Conservation (phyloP, 1,140 invertebrate species). For the Bombus turneri region DNA sequence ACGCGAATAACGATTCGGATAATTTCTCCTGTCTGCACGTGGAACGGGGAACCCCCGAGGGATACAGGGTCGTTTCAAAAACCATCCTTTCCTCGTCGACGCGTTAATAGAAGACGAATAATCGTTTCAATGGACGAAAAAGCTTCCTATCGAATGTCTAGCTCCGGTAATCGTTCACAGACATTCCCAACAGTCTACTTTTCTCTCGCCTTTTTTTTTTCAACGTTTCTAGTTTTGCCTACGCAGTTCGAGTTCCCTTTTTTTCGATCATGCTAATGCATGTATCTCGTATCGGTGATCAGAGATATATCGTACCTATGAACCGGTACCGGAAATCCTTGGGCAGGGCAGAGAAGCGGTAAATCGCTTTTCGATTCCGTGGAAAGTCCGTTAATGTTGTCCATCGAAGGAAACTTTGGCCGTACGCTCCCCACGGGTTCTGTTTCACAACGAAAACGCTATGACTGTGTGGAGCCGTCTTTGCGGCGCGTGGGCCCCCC, state of each 20-base stretch:
- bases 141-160: not conserved
- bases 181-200: not conserved
- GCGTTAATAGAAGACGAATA: not conserved
- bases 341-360: conserved; percentile 85
- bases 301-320: conserved; percentile 75
- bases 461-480: conserved; percentile 25
- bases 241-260: not conserved
- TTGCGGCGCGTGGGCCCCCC: conserved; percentile 25
- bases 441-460: conserved; percentile 77
- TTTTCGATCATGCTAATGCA: not conserved
- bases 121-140: not conserved
- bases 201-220: not conserved
- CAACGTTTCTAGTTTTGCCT: not conserved
- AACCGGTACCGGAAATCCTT: conserved; percentile 84
- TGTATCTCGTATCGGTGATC: conserved; percentile 2
- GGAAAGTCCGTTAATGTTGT: conserved; percentile 86
- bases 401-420: conserved; percentile 86
- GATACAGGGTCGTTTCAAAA: not conserved
- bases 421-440: conserved; percentile 86
- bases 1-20: conserved; percentile 11
- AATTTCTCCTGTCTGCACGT: not conserved
- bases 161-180: not conserved
- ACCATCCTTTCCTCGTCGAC: not conserved
- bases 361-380: conserved; percentile 83
- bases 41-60: conserved; percentile 56